Evolutionary conservation across 2,888 invertebrate genomes (phyloP).

Genomic region (Drosophila anomalipes): DNA sequence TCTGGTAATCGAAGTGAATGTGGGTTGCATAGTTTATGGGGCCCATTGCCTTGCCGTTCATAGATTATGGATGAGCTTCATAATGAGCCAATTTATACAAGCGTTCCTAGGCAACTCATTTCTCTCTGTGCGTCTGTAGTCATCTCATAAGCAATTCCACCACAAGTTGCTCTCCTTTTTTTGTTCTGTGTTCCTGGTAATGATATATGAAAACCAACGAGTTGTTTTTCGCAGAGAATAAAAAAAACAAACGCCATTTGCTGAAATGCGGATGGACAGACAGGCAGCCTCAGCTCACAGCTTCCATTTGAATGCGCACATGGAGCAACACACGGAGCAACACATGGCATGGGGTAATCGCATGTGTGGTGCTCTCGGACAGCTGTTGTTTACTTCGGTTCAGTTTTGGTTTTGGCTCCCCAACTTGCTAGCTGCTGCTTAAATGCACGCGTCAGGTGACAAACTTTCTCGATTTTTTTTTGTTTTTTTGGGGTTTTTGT

Average conservation of each 20-base stretch:
- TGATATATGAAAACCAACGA: constrained; percentile 77
- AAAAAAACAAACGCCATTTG: constrained; percentile 65
- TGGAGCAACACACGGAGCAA: constrained; percentile 50
- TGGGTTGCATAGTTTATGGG: constrained; percentile 73
- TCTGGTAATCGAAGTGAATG: constrained; percentile 68
- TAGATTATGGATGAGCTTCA: constrained; percentile 82
- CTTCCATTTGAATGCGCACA: constrained; percentile 79
- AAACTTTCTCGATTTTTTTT: constrained; percentile 46
- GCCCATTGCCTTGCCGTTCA: constrained; percentile 62
- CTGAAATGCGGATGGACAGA: constrained; percentile 63
- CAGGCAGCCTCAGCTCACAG: constrained; percentile 23
- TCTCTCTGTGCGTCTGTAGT: constrained; percentile 8
- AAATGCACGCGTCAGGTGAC: constrained; percentile 79
- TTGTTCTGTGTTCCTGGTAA: constrained; percentile 42
- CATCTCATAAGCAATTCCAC: constrained; percentile 68
- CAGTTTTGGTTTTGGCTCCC: constrained; percentile 9
- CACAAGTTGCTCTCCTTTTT: constrained; percentile 27
- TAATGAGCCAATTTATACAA: constrained; percentile 82
- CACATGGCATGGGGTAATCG: constrained; percentile 68
- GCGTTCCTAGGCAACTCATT: constrained; percentile 53
- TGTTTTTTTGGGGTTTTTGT: constrained; percentile 1
- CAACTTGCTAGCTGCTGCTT: constrained; percentile 54
- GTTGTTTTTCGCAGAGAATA: constrained; percentile 50
- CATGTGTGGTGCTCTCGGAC: constrained; percentile 45
- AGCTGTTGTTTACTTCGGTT: constrained; percentile 54